A percentile compares a stretch with the other conserved stretches of the same genome.
phyloP scores from a whole-genome alignment of 2,797 vertebrate species.

The Ceryle rudis region DNA sequence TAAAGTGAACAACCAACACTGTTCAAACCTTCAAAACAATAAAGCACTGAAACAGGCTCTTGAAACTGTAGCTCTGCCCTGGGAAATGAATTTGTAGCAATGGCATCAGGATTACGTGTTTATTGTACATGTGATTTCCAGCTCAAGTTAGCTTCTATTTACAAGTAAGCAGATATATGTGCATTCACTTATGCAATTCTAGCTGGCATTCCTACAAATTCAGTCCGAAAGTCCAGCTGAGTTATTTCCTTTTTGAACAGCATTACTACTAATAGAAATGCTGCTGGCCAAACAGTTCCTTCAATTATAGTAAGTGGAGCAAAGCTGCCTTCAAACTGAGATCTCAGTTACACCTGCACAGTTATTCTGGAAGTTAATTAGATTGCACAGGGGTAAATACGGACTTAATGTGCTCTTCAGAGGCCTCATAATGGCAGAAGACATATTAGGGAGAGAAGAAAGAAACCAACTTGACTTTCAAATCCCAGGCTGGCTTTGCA shows the following conservation, averaged over 20 bases:
- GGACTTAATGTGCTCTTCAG: slow-evolving; percentile 50
- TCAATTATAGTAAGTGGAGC: slow-evolving; percentile 43
- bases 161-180: slow-evolving; percentile 8
- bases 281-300: slow-evolving; percentile 46
- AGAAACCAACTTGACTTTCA: slow-evolving; percentile 43
- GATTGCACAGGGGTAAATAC: slow-evolving; percentile 50
- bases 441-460: slow-evolving; percentile 7
- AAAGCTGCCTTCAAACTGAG: slow-evolving; percentile 49
- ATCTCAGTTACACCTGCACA: slow-evolving; percentile 64
- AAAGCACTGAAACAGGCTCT: background rate
- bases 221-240: background rate
- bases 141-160: slow-evolving; percentile 1
- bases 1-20: background rate
- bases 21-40: background rate
- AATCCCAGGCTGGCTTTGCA: slow-evolving; percentile 19
- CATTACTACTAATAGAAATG: slow-evolving; percentile 48
- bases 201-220: slow-evolving; percentile 12
- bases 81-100: slow-evolving; percentile 11
- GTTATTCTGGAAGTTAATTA: slow-evolving; percentile 61
- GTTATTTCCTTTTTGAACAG: slow-evolving; percentile 19
- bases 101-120: slow-evolving; percentile 7
- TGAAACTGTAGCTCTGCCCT: background rate
- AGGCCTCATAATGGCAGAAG: slow-evolving; percentile 36
- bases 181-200: background rate
- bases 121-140: background rate